Evolutionary conservation across 2,888 invertebrate genomes (phyloP).

Genomic region (Himalopsyche japonica): DNA sequence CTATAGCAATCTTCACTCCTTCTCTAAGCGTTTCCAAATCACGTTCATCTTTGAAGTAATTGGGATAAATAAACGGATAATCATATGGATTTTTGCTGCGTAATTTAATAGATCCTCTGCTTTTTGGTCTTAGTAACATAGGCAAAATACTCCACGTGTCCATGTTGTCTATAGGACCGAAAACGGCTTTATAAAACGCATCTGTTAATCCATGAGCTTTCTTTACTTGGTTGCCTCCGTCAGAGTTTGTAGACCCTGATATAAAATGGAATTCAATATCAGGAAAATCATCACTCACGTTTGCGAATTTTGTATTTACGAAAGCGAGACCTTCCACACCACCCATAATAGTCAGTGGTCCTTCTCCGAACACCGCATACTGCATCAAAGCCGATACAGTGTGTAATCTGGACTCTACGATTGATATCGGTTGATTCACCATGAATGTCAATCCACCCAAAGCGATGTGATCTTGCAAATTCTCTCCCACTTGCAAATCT

Average conservation of each 20-base stretch:
- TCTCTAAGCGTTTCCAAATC: slow-evolving; percentile 82
- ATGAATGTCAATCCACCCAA: slow-evolving; percentile 83
- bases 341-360: slow-evolving; percentile 83
- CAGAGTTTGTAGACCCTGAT: slow-evolving; percentile 84
- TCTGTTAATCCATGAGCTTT: slow-evolving; percentile 79
- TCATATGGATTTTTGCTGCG: slow-evolving; percentile 83
- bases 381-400: slow-evolving; percentile 79
- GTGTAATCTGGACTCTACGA: slow-evolving; percentile 78
- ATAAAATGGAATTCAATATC: slow-evolving; percentile 90
- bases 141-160: slow-evolving; percentile 86
- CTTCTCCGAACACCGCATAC: slow-evolving; percentile 81
- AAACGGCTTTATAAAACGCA: slow-evolving; percentile 73
- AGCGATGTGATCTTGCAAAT: slow-evolving; percentile 88
- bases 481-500: slow-evolving; percentile 81
- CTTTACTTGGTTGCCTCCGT: slow-evolving; percentile 79
- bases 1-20: slow-evolving; percentile 82
- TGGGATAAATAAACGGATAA: slow-evolving; percentile 88
- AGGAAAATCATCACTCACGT: slow-evolving; percentile 79
- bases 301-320: slow-evolving; percentile 84
- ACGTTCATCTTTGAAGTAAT: slow-evolving; percentile 80
- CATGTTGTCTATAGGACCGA: slow-evolving; percentile 72
- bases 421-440: slow-evolving; percentile 76
- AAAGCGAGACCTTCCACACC: slow-evolving; percentile 90
- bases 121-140: slow-evolving; percentile 81
- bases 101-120: slow-evolving; percentile 80